Evolutionary conservation across 2,888 invertebrate genomes (phyloP), one percentile per base, ranked within the genome.

Genomic region (Zhuqinia jingwanae): DNA sequence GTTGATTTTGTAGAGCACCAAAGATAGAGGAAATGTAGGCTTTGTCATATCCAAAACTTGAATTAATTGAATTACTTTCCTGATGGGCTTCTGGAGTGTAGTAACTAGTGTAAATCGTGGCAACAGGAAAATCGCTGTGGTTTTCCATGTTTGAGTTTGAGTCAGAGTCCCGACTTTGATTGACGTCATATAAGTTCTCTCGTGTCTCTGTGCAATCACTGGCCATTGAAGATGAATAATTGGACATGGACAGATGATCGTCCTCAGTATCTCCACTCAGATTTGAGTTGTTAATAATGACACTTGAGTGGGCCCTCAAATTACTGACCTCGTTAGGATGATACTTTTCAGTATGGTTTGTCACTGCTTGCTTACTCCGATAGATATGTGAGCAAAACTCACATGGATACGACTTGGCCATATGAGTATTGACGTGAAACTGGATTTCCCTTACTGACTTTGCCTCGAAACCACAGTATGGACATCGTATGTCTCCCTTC

Each of bases 351-450:
- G 60, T 60, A 17, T 78, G 78, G 13, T 78, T 60, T 2, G 30
- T 10, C 25, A 78, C 78, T 0, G 42, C 78, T 45, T 78, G 78
- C 17, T 78, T 78, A 22, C 78, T 78, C 22, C 78, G 78, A 63
- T 78, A 78, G 47, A 78, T 47, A 10, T n/a, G 22, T 6, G 78
- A 25, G 42, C 78, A 78, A 63, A 63, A 78, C 13, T 78, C 78
- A 20, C 78, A 78, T 6, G 78, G 78, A 17, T 78, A 78, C 5
- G 78, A 78, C 20, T 78, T 78, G 1, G 78, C 20, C 78, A 78
- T 45, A 22, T 78, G 78, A 60, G 78, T 78, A n/a, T 78, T 78
- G 3, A 78, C 22, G 20, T 78, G 78, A 47, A 78, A 78, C 20
- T 78, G 60, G 1, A 78, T 20, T 45, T 78, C 78, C 15, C 63